A percentile compares a stretch with the other conserved stretches of the same genome.
Conservation (phyloP, 2,888 invertebrate genomes). For the Tiliacea aurago region DNA sequence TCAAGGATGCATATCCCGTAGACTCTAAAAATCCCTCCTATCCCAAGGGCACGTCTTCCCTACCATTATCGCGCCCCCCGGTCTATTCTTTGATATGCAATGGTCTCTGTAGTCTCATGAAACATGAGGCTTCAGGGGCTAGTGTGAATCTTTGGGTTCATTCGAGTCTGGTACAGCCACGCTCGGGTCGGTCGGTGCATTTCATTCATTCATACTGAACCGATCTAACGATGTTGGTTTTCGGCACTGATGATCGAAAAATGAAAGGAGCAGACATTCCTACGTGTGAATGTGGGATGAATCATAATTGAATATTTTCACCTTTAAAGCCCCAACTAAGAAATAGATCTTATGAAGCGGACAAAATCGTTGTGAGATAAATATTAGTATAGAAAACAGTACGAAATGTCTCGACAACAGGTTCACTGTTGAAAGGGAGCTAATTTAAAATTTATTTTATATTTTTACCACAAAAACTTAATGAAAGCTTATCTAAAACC, state of each 20-base stretch:
- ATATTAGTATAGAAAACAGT: slow-evolving; percentile 24
- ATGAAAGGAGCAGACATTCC: neutral
- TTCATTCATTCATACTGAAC: neutral
- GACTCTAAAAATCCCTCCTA: too few species aligned
- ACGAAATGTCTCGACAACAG: neutral
- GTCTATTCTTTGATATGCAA: too few species aligned
- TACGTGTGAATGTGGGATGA: neutral
- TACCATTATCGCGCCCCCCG: too few species aligned
- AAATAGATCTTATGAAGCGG: slow-evolving; percentile 29
- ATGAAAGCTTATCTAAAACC: neutral
- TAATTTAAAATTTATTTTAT: neutral
- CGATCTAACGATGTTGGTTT: neutral
- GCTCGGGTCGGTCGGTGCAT: too few species aligned
- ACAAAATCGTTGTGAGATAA: slow-evolving; percentile 37
- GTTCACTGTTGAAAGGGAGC: neutral
- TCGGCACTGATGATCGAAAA: neutral
- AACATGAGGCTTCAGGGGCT: too few species aligned
- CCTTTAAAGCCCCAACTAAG: slow-evolving; percentile 12
- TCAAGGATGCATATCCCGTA: too few species aligned
- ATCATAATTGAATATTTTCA: neutral
- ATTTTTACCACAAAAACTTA: neutral
- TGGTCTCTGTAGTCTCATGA: too few species aligned
- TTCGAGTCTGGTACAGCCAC: too few species aligned
- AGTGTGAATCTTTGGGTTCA: too few species aligned
- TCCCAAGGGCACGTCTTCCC: too few species aligned